Percentiles rank a stretch among this genome's conserved stretches.
Evolutionary conservation across 2,113 vertebrate species (phyloP).

Genomic region (Centropus bengalensis): DNA sequence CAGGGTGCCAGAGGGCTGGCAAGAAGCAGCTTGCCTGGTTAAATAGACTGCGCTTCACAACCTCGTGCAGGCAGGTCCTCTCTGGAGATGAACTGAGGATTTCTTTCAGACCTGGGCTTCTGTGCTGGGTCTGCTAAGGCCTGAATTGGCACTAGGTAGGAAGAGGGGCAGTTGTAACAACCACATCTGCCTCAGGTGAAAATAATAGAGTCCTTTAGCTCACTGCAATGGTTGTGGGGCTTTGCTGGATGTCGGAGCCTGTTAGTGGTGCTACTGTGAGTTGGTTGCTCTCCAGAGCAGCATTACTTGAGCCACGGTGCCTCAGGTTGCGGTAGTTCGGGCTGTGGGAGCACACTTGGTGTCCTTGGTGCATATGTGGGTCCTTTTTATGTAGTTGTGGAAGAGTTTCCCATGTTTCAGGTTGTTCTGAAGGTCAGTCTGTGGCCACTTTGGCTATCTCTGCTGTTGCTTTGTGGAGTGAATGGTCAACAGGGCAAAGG

Average conservation of each 20-base stretch:
- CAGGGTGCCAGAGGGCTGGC: neutral
- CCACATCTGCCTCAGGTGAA: neutral
- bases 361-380: fast-evolving
- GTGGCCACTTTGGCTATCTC: neutral
- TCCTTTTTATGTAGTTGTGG: neutral
- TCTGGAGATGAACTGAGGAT: neutral
- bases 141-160: neutral
- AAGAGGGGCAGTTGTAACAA: neutral
- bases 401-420: neutral
- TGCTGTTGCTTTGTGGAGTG: neutral
- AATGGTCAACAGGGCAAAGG: neutral
- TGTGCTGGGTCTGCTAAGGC: neutral
- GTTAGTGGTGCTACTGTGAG: neutral
- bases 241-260: neutral
- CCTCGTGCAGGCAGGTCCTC: fast-evolving
- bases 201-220: neutral
- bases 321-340: neutral
- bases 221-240: fast-evolving
- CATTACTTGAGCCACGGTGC: neutral
- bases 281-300: neutral
- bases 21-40: neutral
- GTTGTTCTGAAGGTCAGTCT: neutral
- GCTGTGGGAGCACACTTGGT: neutral
- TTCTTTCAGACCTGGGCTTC: neutral
- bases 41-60: neutral